Evolutionary conservation across 2,888 invertebrate genomes (phyloP), one percentile per base, ranked within the genome.

Genomic region (Andrena bucephala): DNA sequence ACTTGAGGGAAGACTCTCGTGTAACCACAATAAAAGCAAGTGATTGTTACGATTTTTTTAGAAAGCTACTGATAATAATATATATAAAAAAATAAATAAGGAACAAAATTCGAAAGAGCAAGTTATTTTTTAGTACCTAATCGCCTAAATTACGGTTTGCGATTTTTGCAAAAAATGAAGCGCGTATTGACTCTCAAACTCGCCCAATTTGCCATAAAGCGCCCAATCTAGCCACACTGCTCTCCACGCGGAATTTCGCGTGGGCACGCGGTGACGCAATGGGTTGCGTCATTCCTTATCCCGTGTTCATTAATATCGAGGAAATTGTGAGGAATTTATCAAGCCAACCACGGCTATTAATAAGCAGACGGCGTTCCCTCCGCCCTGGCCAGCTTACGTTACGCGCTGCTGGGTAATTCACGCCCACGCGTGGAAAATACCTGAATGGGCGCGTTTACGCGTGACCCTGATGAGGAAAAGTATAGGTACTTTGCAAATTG

Each of bases 371-470:
- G 27, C 63, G 59, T 73, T 69, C 36, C 77, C 60, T 66, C 33
- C 29, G 42, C 42, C 48, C 48, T 29, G 67, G 31, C 52, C 57
- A 24, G 57, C 24, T 57, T 57, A 57, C 57, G 52, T 62, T 54
- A 36, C 42, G 42, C 57, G 29, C 50, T 42, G 57, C 59, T 57
- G 57, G 42, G n/a, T 48, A 13, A 68, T 57, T 68, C 33, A 74
- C 74, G 68, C 74, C 78, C 63, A 78, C 78, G 68, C 74, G 74
- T 36, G 67, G 62, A 67, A 63, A 68, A 68, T 16, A 27, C 8
- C 10, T 57, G 57, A 57, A 57, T 57, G 57, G 24, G 57, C 20
- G 24, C 57, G 57, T 1, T 57, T 27, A 57, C 57, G 27, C 27
- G 27, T 4, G 24, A 57, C 57, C 24, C 57, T 57, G 52, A 52